Evolutionary conservation across 2,113 vertebrate genomes (phyloP), one percentile per base, ranked within the genome.

Genomic region (Nymphicus hollandicus): DNA sequence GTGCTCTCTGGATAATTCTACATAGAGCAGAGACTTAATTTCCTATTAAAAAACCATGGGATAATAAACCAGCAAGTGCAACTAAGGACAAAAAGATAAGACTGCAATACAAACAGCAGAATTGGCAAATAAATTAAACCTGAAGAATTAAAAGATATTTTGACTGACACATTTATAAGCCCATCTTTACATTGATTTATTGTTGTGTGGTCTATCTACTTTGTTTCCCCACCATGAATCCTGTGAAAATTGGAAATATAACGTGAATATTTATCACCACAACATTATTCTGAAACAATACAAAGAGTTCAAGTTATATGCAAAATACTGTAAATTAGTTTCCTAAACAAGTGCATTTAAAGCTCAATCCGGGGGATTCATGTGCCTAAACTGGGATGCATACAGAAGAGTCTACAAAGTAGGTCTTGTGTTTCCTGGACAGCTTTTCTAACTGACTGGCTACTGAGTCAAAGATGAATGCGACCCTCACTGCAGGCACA

Each of bases 51-150:
- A 94, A 94, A 81, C 0, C 47, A 96, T 66, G 61, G 72, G 37
- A 92, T 89, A 80, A 82, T 92, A 91, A 94, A 95, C 19, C 28
- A 91, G 73, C 66, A 91, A 96, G 93, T 89, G 80, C 77, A 95
- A 76, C 49, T 94, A 91, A 96, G 95, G 93, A 92, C 86, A 93
- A 56, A 86, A 85, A 92, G 82, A 74, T 68, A 63, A 46, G 50
- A 78, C 19, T 43, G 70, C 41, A 74, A 89, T 84, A 39, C n/a
- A 65, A 92, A 79, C 56, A 86, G 55, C 18, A 68, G 83, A 81
- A 73, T 0, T 65, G 43, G 69, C 44, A 95, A 94, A 84, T 52
- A 94, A 88, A 90, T 81, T 74, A 91, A 84, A 95, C 61, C 13
- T 23, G 29, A 84, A 69, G 77, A 96, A 90, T 84, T 91, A 86